A percentile compares a stretch with the other conserved stretches of the same genome.
phyloP scores from a whole-genome alignment of 2,113 vertebrate species.

The Paraplagusia blochii region DNA sequence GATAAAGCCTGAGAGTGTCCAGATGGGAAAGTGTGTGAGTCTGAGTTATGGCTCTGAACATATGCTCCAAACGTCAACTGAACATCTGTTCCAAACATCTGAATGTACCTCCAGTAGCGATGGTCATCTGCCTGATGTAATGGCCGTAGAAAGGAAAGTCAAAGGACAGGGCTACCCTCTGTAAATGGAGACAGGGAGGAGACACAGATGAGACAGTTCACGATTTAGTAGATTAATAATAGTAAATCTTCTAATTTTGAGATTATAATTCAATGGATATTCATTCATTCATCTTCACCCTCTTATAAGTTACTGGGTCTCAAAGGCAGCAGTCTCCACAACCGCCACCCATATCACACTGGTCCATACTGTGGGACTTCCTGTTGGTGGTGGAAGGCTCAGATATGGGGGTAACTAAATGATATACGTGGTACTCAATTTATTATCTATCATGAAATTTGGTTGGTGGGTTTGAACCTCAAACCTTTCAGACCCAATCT shows the following conservation, averaged over 20 bases:
- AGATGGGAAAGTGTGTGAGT: constrained; percentile 29
- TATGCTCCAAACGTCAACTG: constrained; percentile 30
- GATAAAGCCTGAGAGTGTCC: constrained; percentile 80
- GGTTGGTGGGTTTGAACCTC: no score
- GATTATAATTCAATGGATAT: not conserved
- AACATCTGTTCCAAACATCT: constrained; percentile 42
- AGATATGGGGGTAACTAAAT: no score
- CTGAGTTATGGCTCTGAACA: not conserved
- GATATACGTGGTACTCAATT: no score
- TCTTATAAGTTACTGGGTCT: no score
- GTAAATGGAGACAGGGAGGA: constrained; percentile 29
- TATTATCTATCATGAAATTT: no score
- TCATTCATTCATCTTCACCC: no score
- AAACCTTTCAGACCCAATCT: no score
- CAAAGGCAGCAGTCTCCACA: no score
- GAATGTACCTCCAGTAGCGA: constrained; percentile 86
- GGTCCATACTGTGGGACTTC: no score
- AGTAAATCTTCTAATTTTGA: not conserved
- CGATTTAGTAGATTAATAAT: not conserved
- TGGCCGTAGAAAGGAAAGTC: constrained; percentile 93
- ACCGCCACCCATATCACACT: no score
- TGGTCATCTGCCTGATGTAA: constrained; percentile 86
- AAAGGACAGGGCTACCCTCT: constrained; percentile 86
- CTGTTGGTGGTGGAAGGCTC: no score
- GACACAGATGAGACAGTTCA: not conserved